Conservation (phyloP, 2,888 invertebrate genomes). For the Synanthedon tipuliformis region DNA sequence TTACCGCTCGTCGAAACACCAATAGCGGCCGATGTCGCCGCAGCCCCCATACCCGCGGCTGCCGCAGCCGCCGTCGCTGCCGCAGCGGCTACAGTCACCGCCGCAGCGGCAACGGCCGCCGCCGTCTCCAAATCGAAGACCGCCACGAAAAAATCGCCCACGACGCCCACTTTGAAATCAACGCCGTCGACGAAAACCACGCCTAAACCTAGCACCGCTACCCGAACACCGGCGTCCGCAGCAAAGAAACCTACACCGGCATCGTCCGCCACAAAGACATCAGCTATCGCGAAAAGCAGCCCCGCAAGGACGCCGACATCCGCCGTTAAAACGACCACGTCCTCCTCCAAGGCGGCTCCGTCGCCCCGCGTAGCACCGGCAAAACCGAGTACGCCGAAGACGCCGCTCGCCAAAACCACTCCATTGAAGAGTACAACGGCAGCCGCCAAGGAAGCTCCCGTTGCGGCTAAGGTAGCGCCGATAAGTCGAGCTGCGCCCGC, state of each 20-base stretch:
- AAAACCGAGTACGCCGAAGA: constrained; percentile 14
- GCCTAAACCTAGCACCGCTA: constrained; percentile 5
- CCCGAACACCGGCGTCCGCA: constrained; percentile 11
- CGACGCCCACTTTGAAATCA: constrained; percentile 15
- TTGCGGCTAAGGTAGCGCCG: constrained; percentile 12
- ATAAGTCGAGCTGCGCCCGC: constrained; percentile 13
- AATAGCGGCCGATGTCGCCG: constrained; percentile 17
- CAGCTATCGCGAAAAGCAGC: constrained; percentile 10
- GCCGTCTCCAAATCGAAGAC: constrained; percentile 18
- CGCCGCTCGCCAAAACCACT: constrained; percentile 13
- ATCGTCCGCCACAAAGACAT: not conserved
- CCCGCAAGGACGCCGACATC: constrained; percentile 15
- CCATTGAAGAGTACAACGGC: constrained; percentile 13
- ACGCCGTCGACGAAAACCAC: constrained; percentile 15
- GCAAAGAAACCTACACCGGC: constrained; percentile 14
- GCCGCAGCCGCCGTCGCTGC: constrained; percentile 19
- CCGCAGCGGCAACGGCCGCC: constrained; percentile 26
- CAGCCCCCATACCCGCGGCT: constrained; percentile 12
- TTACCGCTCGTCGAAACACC: constrained; percentile 11
- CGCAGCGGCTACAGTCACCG: constrained; percentile 26
- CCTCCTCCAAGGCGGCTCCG: constrained; percentile 10
- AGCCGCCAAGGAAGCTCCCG: constrained; percentile 14
- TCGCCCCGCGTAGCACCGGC: constrained; percentile 15
- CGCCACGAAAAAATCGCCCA: constrained; percentile 15
- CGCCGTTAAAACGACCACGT: constrained; percentile 6